Evolutionary conservation across 2,113 vertebrate genomes (phyloP).

Genomic region (Ophthalmotilapia sp.): DNA sequence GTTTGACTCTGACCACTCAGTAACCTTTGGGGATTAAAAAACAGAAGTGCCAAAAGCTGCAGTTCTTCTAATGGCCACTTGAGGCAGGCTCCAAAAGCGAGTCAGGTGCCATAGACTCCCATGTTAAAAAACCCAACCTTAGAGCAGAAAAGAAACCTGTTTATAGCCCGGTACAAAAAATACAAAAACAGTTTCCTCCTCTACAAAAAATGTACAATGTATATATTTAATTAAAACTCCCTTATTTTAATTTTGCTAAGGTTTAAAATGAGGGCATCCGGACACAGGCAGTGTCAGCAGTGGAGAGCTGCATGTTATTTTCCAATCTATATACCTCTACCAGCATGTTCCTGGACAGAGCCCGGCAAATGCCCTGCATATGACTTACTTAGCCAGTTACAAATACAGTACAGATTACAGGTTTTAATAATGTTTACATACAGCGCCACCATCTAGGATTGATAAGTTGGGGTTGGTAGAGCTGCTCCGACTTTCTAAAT

Average conservation of each 20-base stretch:
- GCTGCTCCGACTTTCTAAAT: neutral
- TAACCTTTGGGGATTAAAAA: neutral
- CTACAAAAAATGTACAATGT: neutral
- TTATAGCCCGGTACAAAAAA: neutral
- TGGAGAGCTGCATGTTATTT: neutral
- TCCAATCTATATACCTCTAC: neutral
- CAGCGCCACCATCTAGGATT: neutral
- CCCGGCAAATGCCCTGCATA: accelerated
- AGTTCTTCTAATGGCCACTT: neutral
- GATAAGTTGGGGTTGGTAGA: neutral
- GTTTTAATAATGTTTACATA: neutral
- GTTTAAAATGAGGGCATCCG: accelerated
- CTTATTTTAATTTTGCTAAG: neutral
- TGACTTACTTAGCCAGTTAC: neutral
- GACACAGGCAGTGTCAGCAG: neutral
- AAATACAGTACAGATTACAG: neutral
- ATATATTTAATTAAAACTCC: neutral
- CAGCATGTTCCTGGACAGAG: accelerated
- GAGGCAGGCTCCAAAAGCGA: neutral
- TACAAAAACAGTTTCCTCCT: neutral
- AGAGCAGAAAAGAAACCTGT: neutral
- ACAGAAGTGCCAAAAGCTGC: neutral
- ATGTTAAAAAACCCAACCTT: neutral
- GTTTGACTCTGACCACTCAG: accelerated
- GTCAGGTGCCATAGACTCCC: neutral